Evolutionary conservation across 2,888 invertebrate species (phyloP).

Genomic region (Onthophagus sagittarius): DNA sequence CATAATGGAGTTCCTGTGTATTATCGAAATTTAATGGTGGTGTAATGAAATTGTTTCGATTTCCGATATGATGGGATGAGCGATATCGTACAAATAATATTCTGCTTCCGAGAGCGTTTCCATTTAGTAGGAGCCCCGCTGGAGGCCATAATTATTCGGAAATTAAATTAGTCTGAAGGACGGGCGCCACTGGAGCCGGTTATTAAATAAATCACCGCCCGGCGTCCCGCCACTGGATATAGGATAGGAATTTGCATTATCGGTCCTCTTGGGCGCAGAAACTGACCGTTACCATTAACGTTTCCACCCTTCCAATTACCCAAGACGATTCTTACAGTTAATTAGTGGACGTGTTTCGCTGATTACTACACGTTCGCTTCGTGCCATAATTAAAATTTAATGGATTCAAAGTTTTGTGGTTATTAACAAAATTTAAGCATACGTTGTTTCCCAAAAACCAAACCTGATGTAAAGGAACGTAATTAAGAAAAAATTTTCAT

Average conservation of each 20-base stretch:
- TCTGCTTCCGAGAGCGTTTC: background rate
- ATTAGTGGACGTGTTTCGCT: constrained; percentile 17
- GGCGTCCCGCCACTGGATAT: background rate
- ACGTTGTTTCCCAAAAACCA: too few relatives aligned
- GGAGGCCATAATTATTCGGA: constrained; percentile 11
- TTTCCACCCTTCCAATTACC: constrained; percentile 22
- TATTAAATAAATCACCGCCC: constrained; percentile 8
- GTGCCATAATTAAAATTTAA: constrained; percentile 3
- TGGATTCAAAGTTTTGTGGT: background rate
- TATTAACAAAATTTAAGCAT: too few relatives aligned
- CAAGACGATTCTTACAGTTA: constrained; percentile 28
- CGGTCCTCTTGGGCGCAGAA: constrained; percentile 1
- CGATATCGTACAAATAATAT: background rate
- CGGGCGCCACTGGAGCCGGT: constrained; percentile 3
- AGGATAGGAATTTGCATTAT: constrained; percentile 13
- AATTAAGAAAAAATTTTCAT: too few relatives aligned
- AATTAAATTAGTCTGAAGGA: constrained; percentile 12
- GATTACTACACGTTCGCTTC: constrained; percentile 1
- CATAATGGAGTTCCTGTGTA: background rate
- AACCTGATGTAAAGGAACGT: too few relatives aligned
- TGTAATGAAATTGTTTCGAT: background rate
- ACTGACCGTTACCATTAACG: constrained; percentile 10
- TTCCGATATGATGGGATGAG: background rate
- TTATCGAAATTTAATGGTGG: background rate
- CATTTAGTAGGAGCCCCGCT: constrained; percentile 2